Evolutionary conservation across 2,797 vertebrate species (phyloP).

Genomic region (Darevskia nairensis): DNA sequence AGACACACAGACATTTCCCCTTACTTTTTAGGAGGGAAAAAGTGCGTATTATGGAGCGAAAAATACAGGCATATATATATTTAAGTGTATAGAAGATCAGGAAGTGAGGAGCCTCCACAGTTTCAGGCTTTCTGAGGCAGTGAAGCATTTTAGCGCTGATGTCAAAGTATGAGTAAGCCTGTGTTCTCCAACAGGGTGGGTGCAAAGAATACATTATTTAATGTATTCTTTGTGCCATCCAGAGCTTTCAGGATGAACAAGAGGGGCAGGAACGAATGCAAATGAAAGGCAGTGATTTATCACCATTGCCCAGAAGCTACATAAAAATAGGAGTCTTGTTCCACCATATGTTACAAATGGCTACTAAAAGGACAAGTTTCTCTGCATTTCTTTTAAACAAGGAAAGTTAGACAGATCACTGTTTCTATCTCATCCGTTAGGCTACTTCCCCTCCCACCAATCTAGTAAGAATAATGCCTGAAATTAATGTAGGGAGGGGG

Average conservation of each 20-base stretch:
- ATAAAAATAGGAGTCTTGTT: not conserved
- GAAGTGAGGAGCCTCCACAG: too few species aligned
- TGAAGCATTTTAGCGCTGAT: not conserved
- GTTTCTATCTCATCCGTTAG: not conserved
- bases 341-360: not conserved
- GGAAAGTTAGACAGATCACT: not conserved
- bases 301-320: not conserved
- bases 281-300: not conserved
- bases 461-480: not conserved
- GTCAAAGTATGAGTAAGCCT: not conserved
- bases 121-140: not conserved
- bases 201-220: not conserved
- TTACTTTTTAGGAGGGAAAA: too few species aligned
- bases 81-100: too few species aligned
- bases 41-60: too few species aligned
- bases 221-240: not conserved
- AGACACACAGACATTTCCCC: too few species aligned
- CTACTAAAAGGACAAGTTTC: not conserved
- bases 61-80: too few species aligned
- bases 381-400: not conserved
- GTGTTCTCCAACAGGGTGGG: not conserved
- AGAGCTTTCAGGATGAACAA: not conserved
- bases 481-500: not conserved
- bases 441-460: not conserved
- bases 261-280: not conserved